These are phyloP conservation scores for Zeus faber DNA, from an alignment of 2,113 vertebrate genomes.

Conservation along the genomic window DNA sequence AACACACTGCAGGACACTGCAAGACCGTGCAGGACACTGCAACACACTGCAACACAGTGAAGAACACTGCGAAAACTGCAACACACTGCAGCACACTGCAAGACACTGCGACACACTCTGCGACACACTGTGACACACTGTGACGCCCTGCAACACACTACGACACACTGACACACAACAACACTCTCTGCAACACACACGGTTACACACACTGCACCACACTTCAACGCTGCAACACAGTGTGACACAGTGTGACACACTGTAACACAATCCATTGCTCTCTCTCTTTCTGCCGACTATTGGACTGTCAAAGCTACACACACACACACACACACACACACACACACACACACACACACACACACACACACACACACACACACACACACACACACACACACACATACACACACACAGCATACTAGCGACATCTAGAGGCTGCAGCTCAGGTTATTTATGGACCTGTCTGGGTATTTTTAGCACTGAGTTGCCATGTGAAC, in stretches of 20 bases:
- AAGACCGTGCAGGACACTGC: too few relatives aligned
- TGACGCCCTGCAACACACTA: background rate
- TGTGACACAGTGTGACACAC: too few relatives aligned
- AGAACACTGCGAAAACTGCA: too few relatives aligned
- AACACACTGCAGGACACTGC: too few relatives aligned
- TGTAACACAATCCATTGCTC: too few relatives aligned
- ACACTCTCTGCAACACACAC: background rate
- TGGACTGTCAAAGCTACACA: background rate
- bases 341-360: background rate
- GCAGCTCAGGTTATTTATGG: slow-evolving; percentile 70
- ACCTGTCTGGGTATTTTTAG: slow-evolving; percentile 75
- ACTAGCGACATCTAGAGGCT: background rate
- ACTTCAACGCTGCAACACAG: slow-evolving; percentile 5
- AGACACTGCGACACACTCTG: too few relatives aligned
- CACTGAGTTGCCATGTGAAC: slow-evolving; percentile 80
- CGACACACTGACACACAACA: background rate
- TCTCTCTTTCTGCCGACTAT: background rate
- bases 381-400: background rate
- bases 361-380: background rate
- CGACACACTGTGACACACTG: too few relatives aligned
- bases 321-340: background rate
- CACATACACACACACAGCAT: background rate
- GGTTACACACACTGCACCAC: background rate
- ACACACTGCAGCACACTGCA: too few relatives aligned
- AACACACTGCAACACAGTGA: too few relatives aligned